phyloP scores from a whole-genome alignment of 2,888 invertebrate species.

The Schrankia costaestrigalis region DNA sequence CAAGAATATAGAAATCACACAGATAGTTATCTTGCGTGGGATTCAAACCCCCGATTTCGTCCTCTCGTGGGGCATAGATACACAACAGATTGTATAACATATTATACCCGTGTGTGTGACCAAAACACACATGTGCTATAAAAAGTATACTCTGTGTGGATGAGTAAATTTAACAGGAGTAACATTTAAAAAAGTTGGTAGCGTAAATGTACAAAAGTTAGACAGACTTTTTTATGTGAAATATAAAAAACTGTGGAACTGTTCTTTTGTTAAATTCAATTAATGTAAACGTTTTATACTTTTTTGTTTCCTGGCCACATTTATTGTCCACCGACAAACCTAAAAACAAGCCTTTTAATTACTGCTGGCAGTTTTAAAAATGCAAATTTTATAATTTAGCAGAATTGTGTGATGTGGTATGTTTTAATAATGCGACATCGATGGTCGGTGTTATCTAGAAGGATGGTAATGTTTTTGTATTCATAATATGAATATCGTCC shows the following conservation, averaged over 20 bases:
- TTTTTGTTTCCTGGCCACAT: slow-evolving; percentile 19
- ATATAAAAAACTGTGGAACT: slow-evolving; percentile 30
- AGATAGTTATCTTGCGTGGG: too few species aligned
- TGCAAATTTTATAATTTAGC: slow-evolving; percentile 11
- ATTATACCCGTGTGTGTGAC: background rate
- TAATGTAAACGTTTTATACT: slow-evolving; percentile 22
- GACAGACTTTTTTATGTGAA: slow-evolving; percentile 24
- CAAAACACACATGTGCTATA: slow-evolving; percentile 12
- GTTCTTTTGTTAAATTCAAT: slow-evolving; percentile 36
- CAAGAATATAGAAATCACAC: too few species aligned
- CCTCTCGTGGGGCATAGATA: too few species aligned
- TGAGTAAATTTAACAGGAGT: slow-evolving; percentile 23
- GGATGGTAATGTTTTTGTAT: too few species aligned
- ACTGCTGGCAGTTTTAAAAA: slow-evolving; percentile 14
- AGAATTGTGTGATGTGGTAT: background rate
- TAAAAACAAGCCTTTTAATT: slow-evolving; percentile 24
- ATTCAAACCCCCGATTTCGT: too few species aligned
- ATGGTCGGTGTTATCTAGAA: too few species aligned
- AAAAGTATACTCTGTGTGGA: slow-evolving; percentile 17
- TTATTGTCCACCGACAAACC: slow-evolving; percentile 11
- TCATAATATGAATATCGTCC: too few species aligned
- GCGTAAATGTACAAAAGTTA: slow-evolving; percentile 26
- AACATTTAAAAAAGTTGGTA: slow-evolving; percentile 28
- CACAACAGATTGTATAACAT: too few species aligned
- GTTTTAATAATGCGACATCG: too few species aligned